Evolutionary conservation across 2,888 invertebrate genomes (phyloP), one percentile per base, ranked within the genome.

Genomic region (Eupithecia centaureata): DNA sequence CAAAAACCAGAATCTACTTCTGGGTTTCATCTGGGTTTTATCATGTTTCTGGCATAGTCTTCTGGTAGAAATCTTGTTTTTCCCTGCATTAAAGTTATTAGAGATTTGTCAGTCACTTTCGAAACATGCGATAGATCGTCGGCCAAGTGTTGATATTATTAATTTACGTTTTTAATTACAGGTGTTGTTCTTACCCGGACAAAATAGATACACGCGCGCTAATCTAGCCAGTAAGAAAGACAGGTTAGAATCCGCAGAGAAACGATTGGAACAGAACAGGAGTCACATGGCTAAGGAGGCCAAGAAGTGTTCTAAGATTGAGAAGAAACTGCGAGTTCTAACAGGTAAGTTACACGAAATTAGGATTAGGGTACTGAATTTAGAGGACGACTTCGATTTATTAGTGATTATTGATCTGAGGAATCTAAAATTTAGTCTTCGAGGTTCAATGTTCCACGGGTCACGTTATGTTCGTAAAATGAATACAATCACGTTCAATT

Each of bases 251-350:
- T 98, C 98, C 0, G 95, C 97, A 0, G 98, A 99, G 83, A 98
- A 98, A 81, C 94, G 97, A 72, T 90, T 99, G 38, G 99, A 99
- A 87, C 96, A 97, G 85, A 99, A 99, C 88, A 95, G 99, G 74
- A 95, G 95, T 68, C 99, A 99, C 88, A 99, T 99, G 99, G 97
- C 98, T 0, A 96, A 96, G 75, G 98, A 99, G 89, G 99, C 99
- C 0, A 99, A 99, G 89, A 95, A 96, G 67, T 99, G 99, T 61
- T 98, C 98, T 0, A 99, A 99, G 91, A 96, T 99, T 94, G 99
- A 99, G 88, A 99, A 99, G 89, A 99, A 99, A 90, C 91, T 99
- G 30, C 96, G 98, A 89, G 97, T 99, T 66, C 94, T 99, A n/a
- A 97, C 99, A 5, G 99, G 92, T 91, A 72, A 65, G n/a, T 10